These are phyloP conservation scores for Ips typographus DNA, from an alignment of 1,140 invertebrate genomes.

Conservation along the genomic window DNA sequence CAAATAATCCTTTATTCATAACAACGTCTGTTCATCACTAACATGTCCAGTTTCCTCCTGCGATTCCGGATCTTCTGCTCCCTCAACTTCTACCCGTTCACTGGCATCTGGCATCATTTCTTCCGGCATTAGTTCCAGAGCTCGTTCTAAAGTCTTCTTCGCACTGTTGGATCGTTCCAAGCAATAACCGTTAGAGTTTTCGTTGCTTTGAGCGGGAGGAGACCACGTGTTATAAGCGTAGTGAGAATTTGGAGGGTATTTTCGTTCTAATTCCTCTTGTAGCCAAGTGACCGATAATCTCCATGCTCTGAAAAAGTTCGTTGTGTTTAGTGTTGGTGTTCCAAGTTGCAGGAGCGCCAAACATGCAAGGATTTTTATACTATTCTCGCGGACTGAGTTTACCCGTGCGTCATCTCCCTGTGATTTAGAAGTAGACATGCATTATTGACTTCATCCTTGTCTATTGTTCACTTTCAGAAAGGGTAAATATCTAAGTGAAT, in stretches of 20 bases:
- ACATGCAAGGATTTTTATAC: too few species aligned
- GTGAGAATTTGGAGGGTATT: conserved; percentile 53
- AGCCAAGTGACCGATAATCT: conserved; percentile 88
- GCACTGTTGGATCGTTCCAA: conserved; percentile 92
- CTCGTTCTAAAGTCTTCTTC: conserved; percentile 82
- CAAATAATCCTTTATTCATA: conserved; percentile 18
- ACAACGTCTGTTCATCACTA: conserved; percentile 29
- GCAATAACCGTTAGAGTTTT: conserved; percentile 93
- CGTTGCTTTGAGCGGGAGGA: conserved; percentile 88
- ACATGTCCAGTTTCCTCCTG: conserved; percentile 43
- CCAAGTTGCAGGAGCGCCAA: too few species aligned
- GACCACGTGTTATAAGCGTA: conserved; percentile 94
- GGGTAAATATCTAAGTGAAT: too few species aligned
- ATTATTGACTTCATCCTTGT: too few species aligned
- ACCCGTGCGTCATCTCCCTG: too few species aligned
- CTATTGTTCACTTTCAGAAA: too few species aligned
- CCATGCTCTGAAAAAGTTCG: conserved; percentile 70
- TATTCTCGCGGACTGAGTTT: too few species aligned
- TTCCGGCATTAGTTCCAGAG: conserved; percentile 79
- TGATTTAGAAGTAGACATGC: too few species aligned
- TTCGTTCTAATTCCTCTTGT: conserved; percentile 84
- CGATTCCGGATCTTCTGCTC: conserved; percentile 47
- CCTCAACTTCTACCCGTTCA: conserved; percentile 55
- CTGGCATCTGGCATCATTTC: conserved; percentile 64
- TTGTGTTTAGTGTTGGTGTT: conserved; percentile 56